Evolutionary conservation across 2,797 vertebrate genomes (phyloP), one percentile per base, ranked within the genome.

Genomic region (Phyllotis vaccarum): DNA sequence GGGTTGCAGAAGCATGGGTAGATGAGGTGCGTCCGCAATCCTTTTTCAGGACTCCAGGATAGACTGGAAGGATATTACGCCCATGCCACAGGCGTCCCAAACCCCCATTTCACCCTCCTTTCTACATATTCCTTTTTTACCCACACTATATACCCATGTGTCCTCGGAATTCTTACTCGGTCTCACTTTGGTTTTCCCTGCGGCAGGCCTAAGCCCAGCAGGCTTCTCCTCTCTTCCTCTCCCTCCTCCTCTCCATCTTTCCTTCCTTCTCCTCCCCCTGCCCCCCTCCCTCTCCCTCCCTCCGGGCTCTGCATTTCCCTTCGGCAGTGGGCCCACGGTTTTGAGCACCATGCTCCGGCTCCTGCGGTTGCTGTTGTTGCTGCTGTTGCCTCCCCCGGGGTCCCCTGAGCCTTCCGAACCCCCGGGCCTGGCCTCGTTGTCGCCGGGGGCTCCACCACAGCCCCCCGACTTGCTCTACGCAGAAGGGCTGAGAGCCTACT

Each of bases 401-500:
- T 97, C 94, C 87, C 94, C 95, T 4, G 96, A 98, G 88, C 93
- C 95, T 56, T 89, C 96, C 3, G 95, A 98, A 86, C 92, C 95
- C 64, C 97, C 89, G 0, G 96, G 90, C 79, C 75, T 95, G 89
- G 58, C 94, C 64, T 92, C 96, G 6, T 89, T 94, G 12, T 95
- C 89, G 0, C 96, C 97, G 3, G 64, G 95, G 74, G 97, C 98
- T 3, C 98, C 98, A 3, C 97, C 99, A 94, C 97, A 98, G 88
- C 98, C 99, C 5, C 99, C 99, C 12, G 99, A 99, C 95, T 97
- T 98, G 81, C 96, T 99, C 92, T 99, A 99, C 95, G 99, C 99
- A 37, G 98, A 99, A 31, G 99, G 99, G 7, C 99, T 99, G 31
- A 99, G 99, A 3, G 98, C 99, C 0, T 99, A 99, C 93, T 99